These are phyloP conservation scores for Pherbina coryleti DNA, from an alignment of 2,888 invertebrate species.

Conservation along the genomic window DNA sequence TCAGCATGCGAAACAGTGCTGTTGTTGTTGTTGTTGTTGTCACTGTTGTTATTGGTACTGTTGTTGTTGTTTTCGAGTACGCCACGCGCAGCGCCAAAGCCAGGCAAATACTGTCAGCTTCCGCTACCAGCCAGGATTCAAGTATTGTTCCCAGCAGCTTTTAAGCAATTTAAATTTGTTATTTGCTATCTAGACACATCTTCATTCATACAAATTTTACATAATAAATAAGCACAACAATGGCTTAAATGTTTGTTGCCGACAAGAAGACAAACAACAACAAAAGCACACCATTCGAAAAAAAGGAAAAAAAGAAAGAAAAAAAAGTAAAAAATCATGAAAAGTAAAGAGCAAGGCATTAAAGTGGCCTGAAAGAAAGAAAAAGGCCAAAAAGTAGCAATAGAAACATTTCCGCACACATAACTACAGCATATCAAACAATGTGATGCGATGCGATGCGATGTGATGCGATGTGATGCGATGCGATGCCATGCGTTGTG, in stretches of 20 bases:
- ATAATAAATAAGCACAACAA: conserved; percentile 39
- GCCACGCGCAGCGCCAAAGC: background rate
- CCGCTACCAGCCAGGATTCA: background rate
- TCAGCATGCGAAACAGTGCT: background rate
- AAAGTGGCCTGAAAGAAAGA: background rate
- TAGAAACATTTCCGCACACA: conserved; percentile 2
- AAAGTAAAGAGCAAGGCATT: background rate
- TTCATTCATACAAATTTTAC: conserved; percentile 41
- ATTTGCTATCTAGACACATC: conserved; percentile 51
- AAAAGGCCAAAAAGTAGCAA: background rate
- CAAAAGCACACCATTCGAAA: background rate
- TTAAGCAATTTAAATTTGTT: conserved; percentile 49
- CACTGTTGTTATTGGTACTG: too few relatives aligned
- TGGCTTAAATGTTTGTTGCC: conserved; percentile 37
- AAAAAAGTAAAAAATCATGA: too few relatives aligned
- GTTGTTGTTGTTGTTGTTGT: too few relatives aligned
- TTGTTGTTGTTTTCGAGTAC: too few relatives aligned
- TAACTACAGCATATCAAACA: background rate
- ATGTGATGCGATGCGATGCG: too few relatives aligned
- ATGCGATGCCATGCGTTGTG: background rate
- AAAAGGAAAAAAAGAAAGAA: conserved; percentile 11
- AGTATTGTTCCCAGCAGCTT: conserved; percentile 42
- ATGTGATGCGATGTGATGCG: too few relatives aligned
- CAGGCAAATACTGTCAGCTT: background rate
- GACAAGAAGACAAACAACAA: conserved; percentile 52